Evolutionary conservation across 1,140 invertebrate species (phyloP).

Genomic region (Polyergus mexicanus): DNA sequence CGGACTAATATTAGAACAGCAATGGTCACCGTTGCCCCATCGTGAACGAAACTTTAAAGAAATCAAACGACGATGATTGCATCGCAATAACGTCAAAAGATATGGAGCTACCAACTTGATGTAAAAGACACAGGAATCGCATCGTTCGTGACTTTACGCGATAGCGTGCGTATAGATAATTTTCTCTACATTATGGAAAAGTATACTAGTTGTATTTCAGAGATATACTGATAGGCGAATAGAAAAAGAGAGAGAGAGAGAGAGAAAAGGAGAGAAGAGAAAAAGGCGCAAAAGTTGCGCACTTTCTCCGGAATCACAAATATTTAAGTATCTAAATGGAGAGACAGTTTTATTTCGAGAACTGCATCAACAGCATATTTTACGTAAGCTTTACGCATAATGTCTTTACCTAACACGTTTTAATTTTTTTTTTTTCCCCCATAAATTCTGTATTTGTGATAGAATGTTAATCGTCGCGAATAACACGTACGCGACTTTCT

Average conservation of each 20-base stretch:
- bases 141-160: not conserved
- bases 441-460: not conserved
- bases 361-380: not conserved
- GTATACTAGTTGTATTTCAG: slow-evolving; percentile 10
- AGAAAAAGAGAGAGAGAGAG: no score
- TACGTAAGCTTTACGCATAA: no score
- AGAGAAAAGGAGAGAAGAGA: no score
- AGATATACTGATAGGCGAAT: not conserved
- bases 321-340: not conserved
- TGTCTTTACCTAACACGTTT: not conserved
- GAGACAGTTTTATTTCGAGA: not conserved
- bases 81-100: not conserved
- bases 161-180: not conserved
- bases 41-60: slow-evolving; percentile 49
- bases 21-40: slow-evolving; percentile 57
- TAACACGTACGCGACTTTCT: no score
- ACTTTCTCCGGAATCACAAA: slow-evolving; percentile 20
- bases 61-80: slow-evolving; percentile 12
- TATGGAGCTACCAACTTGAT: not conserved
- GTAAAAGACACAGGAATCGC: not conserved
- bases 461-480: not conserved
- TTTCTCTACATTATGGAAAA: not conserved
- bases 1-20: slow-evolving; percentile 74
- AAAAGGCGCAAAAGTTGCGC: slow-evolving; percentile 19
- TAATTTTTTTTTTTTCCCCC: no score